Evolutionary conservation across 2,797 vertebrate genomes (phyloP).

Genomic region (Oreortyx pictus): DNA sequence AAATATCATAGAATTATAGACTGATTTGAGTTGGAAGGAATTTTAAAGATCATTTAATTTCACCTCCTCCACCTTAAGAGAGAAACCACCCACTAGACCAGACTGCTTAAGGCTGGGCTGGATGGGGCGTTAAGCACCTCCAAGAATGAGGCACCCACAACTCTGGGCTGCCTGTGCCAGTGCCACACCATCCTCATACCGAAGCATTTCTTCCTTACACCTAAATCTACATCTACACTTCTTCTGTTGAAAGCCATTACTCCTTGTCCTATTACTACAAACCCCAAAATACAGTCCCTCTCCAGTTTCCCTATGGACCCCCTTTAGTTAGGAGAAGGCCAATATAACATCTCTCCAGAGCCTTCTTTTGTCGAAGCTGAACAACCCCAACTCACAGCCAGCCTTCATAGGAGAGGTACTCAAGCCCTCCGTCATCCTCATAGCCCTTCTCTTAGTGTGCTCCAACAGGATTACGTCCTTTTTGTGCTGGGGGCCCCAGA

Average conservation of each 20-base stretch:
- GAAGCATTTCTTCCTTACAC: neutral
- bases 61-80: neutral
- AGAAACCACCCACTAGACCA: neutral
- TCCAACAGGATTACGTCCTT: neutral
- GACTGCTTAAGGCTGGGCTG: neutral
- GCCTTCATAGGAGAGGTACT: neutral
- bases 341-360: neutral
- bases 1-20: neutral
- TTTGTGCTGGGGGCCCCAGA: neutral
- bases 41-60: neutral
- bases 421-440: neutral
- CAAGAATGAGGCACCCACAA: neutral
- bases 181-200: neutral
- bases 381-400: neutral
- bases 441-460: neutral
- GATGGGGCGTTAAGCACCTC: neutral
- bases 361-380: neutral
- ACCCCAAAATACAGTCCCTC: neutral
- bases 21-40: neutral
- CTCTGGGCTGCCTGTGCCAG: neutral
- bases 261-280: neutral
- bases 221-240: neutral
- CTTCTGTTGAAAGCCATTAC: neutral
- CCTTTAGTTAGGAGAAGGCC: neutral
- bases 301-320: neutral